phyloP scores from a whole-genome alignment of 2,113 vertebrate genomes.

The Neopipo cinnamomea region DNA sequence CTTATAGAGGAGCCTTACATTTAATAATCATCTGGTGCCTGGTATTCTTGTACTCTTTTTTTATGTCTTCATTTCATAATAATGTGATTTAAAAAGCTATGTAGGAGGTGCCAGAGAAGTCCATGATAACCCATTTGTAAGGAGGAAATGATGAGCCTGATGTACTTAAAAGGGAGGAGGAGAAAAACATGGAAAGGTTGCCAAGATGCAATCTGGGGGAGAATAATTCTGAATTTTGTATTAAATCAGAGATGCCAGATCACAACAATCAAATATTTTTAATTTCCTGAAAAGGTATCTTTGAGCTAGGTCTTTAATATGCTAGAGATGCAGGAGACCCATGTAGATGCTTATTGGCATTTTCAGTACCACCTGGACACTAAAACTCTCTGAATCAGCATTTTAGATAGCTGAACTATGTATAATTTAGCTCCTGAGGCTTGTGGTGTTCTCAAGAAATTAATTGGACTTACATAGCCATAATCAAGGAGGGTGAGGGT shows the following conservation, averaged over 20 bases:
- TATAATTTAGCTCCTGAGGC: neutral
- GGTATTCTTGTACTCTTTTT: constrained; percentile 4
- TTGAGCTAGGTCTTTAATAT: neutral
- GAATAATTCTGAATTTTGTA: neutral
- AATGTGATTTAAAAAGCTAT: neutral
- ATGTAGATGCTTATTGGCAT: neutral
- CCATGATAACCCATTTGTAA: neutral
- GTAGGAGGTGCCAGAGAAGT: constrained; percentile 25
- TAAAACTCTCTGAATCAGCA: neutral
- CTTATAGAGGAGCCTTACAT: neutral
- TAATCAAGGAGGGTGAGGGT: neutral
- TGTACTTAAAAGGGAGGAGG: neutral
- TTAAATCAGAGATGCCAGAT: neutral
- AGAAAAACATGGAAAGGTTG: neutral
- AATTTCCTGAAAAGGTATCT: neutral
- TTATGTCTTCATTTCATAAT: constrained; percentile 16
- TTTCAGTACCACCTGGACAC: neutral
- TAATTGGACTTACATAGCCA: neutral
- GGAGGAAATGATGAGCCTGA: neutral
- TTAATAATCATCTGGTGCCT: neutral
- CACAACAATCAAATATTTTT: neutral
- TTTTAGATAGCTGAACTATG: neutral
- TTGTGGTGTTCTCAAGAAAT: neutral
- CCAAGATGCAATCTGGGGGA: neutral
- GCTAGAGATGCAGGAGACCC: neutral